Evolutionary conservation across 2,113 vertebrate species (phyloP).

Genomic region (Chlamydotis undulata): DNA sequence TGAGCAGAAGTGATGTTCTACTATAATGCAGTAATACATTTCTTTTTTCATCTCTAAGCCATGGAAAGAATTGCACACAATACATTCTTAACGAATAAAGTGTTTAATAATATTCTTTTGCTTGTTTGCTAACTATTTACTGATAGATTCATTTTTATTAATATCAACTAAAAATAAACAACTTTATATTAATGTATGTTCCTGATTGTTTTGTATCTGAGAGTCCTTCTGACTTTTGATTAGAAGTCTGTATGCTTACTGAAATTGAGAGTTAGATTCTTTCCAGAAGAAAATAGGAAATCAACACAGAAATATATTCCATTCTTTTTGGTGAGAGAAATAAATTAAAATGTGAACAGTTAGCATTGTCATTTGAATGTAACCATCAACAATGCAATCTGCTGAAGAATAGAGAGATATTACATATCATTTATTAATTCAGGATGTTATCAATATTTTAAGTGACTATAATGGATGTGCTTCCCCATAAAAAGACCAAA

Average conservation of each 20-base stretch:
- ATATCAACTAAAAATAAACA: not conserved
- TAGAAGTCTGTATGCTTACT: not conserved
- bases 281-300: not conserved
- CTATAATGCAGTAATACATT: not conserved
- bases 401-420: not conserved
- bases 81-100: not conserved
- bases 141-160: not conserved
- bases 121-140: not conserved
- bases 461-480: not conserved
- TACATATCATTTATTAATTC: not conserved
- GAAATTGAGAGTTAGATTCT: not conserved
- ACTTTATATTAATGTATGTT: not conserved
- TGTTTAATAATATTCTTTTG: not conserved
- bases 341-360: not conserved
- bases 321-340: not conserved
- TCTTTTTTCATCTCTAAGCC: not conserved
- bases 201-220: not conserved
- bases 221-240: not conserved
- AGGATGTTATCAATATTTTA: not conserved
- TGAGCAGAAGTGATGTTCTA: not conserved
- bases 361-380: not conserved
- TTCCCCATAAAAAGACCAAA: not conserved
- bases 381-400: not conserved
- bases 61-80: not conserved
- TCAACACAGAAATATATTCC: not conserved